Conservation (phyloP, 2,797 vertebrate species). For the Coluber constrictor region DNA sequence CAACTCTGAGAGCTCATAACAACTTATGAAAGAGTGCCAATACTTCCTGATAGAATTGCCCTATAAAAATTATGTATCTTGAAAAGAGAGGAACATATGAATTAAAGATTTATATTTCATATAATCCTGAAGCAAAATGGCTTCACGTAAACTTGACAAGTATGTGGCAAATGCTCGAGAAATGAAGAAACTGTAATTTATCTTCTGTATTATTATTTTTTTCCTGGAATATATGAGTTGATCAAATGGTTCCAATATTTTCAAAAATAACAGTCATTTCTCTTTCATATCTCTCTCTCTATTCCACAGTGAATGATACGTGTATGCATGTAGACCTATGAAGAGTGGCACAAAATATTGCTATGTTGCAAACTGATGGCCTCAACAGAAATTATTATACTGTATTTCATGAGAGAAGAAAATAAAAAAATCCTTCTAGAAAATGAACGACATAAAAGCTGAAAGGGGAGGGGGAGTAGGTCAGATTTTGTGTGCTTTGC, state of each 20-base stretch:
- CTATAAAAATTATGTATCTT: slow-evolving; percentile 19
- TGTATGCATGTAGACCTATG: background rate
- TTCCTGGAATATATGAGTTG: slow-evolving; percentile 29
- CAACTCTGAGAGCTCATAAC: background rate
- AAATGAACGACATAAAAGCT: slow-evolving; percentile 61
- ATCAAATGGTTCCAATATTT: slow-evolving; percentile 31
- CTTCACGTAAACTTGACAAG: background rate
- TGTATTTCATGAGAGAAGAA: slow-evolving; percentile 45
- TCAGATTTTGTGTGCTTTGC: slow-evolving; percentile 64
- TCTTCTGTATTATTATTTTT: slow-evolving; percentile 7
- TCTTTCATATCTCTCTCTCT: background rate
- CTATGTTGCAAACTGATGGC: slow-evolving; percentile 20
- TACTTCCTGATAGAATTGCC: background rate
- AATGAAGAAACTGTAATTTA: slow-evolving; percentile 4
- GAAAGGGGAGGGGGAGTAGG: slow-evolving; percentile 50
- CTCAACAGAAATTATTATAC: slow-evolving; percentile 51
- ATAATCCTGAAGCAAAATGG: background rate
- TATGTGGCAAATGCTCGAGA: background rate
- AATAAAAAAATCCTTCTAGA: slow-evolving; percentile 43
- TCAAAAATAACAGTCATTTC: background rate
- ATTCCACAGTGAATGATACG: background rate
- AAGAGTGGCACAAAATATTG: background rate
- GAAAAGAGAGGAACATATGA: background rate
- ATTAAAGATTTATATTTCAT: background rate
- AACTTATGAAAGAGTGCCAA: background rate